Evolutionary conservation across 2,797 vertebrate genomes (phyloP).

Genomic region (Choloepus didactylus): DNA sequence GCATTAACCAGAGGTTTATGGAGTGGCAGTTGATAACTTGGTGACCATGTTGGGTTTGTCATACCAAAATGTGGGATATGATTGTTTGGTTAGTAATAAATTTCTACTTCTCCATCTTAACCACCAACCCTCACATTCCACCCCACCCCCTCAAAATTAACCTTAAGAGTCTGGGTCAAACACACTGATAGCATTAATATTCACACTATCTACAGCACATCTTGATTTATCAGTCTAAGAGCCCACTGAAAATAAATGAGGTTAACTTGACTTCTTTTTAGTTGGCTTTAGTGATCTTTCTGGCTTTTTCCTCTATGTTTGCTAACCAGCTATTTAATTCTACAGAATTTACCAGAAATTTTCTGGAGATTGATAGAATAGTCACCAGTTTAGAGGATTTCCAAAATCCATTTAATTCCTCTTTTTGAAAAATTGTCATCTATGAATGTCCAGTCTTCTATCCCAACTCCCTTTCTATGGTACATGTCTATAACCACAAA

Average conservation of each 20-base stretch:
- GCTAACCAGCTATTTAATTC: background rate
- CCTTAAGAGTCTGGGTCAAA: background rate
- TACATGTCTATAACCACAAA: background rate
- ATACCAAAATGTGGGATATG: background rate
- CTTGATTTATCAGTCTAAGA: background rate
- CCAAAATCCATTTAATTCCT: constrained; percentile 45
- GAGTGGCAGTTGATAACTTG: background rate
- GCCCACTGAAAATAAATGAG: constrained; percentile 1
- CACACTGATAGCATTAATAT: background rate
- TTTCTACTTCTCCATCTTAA: constrained; percentile 11
- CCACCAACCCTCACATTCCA: background rate
- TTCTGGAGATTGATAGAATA: constrained; percentile 38
- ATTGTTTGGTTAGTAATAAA: background rate
- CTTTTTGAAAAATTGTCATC: background rate
- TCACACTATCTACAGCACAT: background rate
- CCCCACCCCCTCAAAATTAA: background rate
- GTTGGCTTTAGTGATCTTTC: constrained; percentile 9
- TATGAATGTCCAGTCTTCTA: background rate
- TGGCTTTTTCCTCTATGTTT: background rate
- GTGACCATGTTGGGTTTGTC: background rate
- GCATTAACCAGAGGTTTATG: background rate
- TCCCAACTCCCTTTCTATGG: background rate
- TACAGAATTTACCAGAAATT: constrained; percentile 51
- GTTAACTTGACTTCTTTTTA: constrained; percentile 12
- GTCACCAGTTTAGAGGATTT: background rate